phyloP scores from a whole-genome alignment of 2,797 vertebrate species.

The Artibeus lituratus region DNA sequence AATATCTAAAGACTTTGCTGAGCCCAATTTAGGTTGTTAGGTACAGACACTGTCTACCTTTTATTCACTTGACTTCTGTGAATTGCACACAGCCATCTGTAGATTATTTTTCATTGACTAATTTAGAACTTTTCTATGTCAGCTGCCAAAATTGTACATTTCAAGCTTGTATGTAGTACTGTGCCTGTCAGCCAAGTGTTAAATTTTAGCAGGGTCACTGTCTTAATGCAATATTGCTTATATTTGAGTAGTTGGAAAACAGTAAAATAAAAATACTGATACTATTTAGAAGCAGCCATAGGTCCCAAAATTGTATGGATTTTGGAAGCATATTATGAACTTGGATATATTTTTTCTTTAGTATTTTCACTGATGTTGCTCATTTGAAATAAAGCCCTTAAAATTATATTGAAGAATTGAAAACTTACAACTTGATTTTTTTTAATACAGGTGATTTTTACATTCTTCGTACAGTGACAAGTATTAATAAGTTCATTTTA shows the following conservation, averaged over 20 bases:
- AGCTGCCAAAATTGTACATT: conserved; percentile 34
- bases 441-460: conserved; percentile 8
- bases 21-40: conserved; percentile 26
- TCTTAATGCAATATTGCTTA: conserved; percentile 2
- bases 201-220: not conserved
- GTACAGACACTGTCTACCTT: not conserved
- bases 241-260: conserved; percentile 2
- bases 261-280: not conserved
- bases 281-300: not conserved
- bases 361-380: conserved; percentile 20
- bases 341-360: conserved; percentile 7
- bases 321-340: conserved; percentile 10
- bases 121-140: conserved; percentile 25
- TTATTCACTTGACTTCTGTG: conserved; percentile 29
- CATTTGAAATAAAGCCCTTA: conserved; percentile 32
- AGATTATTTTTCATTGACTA: conserved; percentile 32
- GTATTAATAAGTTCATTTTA: not conserved
- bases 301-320: not conserved
- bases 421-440: not conserved
- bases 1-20: not conserved
- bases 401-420: conserved; percentile 24
- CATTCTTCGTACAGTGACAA: not conserved
- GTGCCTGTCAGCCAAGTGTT: not conserved
- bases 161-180: not conserved
- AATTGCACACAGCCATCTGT: conserved; percentile 26